Base-by-base conservation (phyloP, 2,888 invertebrate species). In the Fragum whitleyi region DNA sequence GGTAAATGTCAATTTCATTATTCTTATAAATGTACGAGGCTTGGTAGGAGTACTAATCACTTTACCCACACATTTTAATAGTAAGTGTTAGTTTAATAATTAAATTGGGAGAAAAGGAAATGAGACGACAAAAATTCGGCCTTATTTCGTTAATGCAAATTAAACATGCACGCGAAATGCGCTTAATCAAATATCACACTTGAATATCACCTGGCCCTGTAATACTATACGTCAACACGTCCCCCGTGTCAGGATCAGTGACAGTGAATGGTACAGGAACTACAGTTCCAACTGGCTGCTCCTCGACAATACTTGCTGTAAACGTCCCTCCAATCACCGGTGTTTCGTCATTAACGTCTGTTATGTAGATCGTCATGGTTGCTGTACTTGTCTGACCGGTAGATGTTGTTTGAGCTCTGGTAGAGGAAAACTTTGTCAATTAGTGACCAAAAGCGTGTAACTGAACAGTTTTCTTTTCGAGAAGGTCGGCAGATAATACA, bases 311-410 rank as follows among this genome's bases (percentile, higher is more conserved):
- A 2, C 55, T 57, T 2, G 57, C 57, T 26, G 71, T 57, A 36
- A 71, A 71, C 1, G 71, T 57, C 9, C 71, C 71, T 21, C 36
- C 39, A 16, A 71, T 36, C 26, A 55, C 55, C 0, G 81, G 85
- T 1, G 28, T 32, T 16, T 80, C 67, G 26, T 85, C 85, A 68
- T 71, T 82, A 1, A 76, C 69, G 61, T 85, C 71, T 26, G 36
- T 19, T 16, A 82, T 36, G 14, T 42, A 42, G 0, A 85, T 59
- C 19, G 68, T 77, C 55, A 80, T 26, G 0, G 53, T 29, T 14
- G 42, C 55, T 28, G 69, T 78, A 36, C 6, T 32, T 16, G 53
- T 36, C 9, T 19, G 26, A 23, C 16, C 28, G 0, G 29, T 47
- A 1, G 61, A 61, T 2, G 42, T n/a, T 21, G 65, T 2, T 42